phyloP scores from a whole-genome alignment of 2,888 invertebrate genomes.

The Epistrophe grossulariae region DNA sequence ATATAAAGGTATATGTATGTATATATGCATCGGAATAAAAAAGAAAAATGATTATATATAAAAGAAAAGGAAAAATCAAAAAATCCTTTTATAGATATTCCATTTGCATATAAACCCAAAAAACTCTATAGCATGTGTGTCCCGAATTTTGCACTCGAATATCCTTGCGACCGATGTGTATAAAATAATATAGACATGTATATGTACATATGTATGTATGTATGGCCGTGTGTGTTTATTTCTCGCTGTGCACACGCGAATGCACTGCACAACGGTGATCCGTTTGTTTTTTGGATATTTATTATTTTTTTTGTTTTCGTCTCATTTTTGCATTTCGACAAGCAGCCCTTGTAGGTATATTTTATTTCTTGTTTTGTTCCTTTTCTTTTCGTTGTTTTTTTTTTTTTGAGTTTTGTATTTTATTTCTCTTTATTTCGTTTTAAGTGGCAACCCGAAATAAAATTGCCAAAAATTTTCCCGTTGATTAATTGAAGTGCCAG shows the following conservation, averaged over 20 bases:
- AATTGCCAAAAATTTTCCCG: conserved; percentile 75
- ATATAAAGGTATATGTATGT: neutral
- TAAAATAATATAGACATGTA: too few relatives aligned
- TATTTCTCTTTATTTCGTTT: conserved; percentile 71
- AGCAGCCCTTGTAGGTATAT: conserved; percentile 63
- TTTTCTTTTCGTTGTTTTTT: conserved; percentile 42
- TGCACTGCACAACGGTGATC: conserved; percentile 75
- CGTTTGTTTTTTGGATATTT: conserved; percentile 59
- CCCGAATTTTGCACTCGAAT: conserved; percentile 61
- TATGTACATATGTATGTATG: neutral
- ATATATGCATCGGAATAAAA: conserved; percentile 27
- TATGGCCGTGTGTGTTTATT: conserved; percentile 43
- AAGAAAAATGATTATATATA: conserved; percentile 44
- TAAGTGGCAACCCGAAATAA: conserved; percentile 75
- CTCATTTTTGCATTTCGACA: conserved; percentile 65
- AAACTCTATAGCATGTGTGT: conserved; percentile 44
- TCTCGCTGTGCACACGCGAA: conserved; percentile 69
- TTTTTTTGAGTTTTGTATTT: conserved; percentile 60
- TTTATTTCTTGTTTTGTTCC: conserved; percentile 62
- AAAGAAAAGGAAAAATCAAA: conserved; percentile 51
- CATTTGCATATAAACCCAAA: conserved; percentile 54
- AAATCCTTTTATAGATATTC: conserved; percentile 69
- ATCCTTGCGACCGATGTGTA: conserved; percentile 61
- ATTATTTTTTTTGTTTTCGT: conserved; percentile 46
- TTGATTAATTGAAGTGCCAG: conserved; percentile 76